Evolutionary conservation across 53 echinoderm and acorn worm genomes (phyloP).

Genomic region (Paelopatides confundens): DNA sequence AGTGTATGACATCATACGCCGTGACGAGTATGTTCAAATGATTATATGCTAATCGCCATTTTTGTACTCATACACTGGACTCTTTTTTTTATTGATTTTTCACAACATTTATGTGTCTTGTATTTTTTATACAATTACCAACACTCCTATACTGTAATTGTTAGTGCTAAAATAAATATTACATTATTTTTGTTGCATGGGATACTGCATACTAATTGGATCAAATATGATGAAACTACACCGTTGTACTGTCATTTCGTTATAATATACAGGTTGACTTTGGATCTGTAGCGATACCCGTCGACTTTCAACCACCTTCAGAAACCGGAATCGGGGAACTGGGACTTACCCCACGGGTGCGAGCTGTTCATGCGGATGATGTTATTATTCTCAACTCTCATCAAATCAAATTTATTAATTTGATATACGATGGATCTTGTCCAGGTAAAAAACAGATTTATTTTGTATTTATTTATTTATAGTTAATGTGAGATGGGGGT

Average conservation of each 20-base stretch:
- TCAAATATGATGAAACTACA: not conserved
- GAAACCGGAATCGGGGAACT: slow-evolving; percentile 36
- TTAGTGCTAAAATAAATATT: not conserved
- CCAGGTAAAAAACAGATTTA: slow-evolving; percentile 68
- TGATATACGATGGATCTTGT: slow-evolving; percentile 71
- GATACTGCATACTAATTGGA: not conserved
- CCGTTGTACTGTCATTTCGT: not conserved
- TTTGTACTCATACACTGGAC: not conserved
- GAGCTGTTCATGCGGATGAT: slow-evolving; percentile 44
- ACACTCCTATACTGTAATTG: not conserved
- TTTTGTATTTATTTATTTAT: not conserved
- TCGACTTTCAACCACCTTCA: slow-evolving; percentile 57
- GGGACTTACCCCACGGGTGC: slow-evolving; percentile 27
- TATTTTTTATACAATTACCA: not conserved
- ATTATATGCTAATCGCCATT: no score
- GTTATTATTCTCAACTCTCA: slow-evolving; percentile 65
- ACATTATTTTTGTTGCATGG: no score
- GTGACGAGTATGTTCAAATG: no score
- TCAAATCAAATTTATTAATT: slow-evolving; percentile 53
- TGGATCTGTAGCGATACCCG: slow-evolving; percentile 70
- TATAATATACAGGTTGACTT: slow-evolving; percentile 68
- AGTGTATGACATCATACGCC: no score
- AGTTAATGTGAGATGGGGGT: no score
- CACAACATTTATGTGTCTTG: not conserved
- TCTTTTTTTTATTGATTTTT: not conserved